Conservation (phyloP, 2,797 vertebrate species). For the Otolemur crassicaudatus region DNA sequence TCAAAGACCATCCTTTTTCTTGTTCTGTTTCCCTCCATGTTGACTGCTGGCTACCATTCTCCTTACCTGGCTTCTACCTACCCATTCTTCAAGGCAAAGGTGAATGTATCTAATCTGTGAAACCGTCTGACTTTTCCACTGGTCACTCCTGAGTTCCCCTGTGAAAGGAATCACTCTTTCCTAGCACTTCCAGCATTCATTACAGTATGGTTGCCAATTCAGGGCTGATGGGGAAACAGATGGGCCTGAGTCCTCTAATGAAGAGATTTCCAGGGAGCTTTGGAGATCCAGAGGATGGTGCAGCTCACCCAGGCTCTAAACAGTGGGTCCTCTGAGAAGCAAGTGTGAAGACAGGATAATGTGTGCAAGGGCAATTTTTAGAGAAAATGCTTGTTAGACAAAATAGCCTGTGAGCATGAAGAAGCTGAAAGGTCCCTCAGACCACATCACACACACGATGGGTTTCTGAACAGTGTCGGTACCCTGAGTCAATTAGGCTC, state of each 20-base stretch:
- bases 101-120: fast-evolving
- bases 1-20: background rate
- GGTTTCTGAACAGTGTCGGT: background rate
- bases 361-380: background rate
- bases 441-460: fast-evolving
- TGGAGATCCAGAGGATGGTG: background rate
- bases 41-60: fast-evolving
- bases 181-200: no score
- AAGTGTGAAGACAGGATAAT: background rate
- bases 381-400: background rate
- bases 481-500: fast-evolving
- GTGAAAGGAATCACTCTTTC: background rate
- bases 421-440: background rate
- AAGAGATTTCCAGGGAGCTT: background rate
- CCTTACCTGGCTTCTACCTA: background rate
- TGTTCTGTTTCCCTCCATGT: fast-evolving
- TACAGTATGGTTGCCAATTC: background rate
- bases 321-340: background rate
- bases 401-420: background rate
- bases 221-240: background rate
- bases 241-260: no score
- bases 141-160: background rate
- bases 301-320: background rate
- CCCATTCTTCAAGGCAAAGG: background rate
- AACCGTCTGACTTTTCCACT: no score